Percentiles rank a stretch among this genome's conserved stretches.
Evolutionary conservation across 2,797 vertebrate genomes (phyloP).

Genomic region (Percopsis omiscomaycus): DNA sequence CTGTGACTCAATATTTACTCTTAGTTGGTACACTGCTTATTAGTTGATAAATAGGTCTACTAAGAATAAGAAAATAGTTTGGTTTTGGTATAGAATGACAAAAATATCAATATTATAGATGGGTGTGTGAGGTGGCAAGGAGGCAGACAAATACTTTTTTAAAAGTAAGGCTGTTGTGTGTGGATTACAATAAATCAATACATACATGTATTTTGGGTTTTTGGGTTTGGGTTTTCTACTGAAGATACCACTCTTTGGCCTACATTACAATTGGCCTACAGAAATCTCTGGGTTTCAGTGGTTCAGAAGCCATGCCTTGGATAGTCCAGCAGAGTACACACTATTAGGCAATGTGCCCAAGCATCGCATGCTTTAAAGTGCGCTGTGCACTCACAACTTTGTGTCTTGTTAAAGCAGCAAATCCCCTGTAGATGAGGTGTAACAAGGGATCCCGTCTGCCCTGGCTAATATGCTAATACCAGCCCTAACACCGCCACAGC

Average conservation of each 20-base stretch:
- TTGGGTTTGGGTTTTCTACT: too few relatives aligned
- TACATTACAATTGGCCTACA: too few relatives aligned
- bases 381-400: not conserved
- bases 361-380: not conserved
- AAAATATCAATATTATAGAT: not conserved
- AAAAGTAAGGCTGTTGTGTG: too few relatives aligned
- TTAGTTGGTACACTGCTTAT: constrained; percentile 1
- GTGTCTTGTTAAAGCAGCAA: constrained; percentile 36
- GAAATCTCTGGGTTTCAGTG: too few relatives aligned
- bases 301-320: too few relatives aligned
- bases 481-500: constrained; percentile 34
- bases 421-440: constrained; percentile 47
- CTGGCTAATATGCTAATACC: constrained; percentile 55
- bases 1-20: not conserved
- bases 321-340: too few relatives aligned
- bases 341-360: not conserved
- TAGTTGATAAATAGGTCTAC: not conserved
- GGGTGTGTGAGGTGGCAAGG: not conserved
- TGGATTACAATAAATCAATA: too few relatives aligned
- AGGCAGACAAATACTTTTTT: not conserved
- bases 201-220: too few relatives aligned
- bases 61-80: not conserved
- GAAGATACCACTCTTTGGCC: too few relatives aligned
- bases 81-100: not conserved
- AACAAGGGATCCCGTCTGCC: constrained; percentile 49